Conservation (phyloP, 2,888 invertebrate species). For the Nipponacmea schrenckii region DNA sequence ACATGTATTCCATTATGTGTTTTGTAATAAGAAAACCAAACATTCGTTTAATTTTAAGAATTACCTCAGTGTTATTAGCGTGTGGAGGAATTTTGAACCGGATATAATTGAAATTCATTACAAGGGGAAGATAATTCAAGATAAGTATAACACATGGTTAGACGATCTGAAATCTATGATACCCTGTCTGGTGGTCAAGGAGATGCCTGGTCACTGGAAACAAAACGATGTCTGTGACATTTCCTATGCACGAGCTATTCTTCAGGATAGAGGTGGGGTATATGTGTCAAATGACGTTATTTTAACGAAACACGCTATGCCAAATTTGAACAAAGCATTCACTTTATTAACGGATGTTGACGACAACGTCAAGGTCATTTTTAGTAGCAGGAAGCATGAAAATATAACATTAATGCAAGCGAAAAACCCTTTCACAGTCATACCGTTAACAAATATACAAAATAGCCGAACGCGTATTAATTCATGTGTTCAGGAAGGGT, state of each 20-base stretch:
- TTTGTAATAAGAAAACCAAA: conserved; percentile 45
- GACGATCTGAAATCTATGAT: conserved; percentile 45
- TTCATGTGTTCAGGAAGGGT: not conserved
- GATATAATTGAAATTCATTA: conserved; percentile 54
- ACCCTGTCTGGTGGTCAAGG: conserved; percentile 39
- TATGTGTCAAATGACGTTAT: conserved; percentile 49
- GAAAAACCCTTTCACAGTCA: not conserved
- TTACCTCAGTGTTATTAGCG: conserved; percentile 58
- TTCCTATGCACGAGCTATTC: conserved; percentile 37
- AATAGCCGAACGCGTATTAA: not conserved
- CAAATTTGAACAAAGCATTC: conserved; percentile 23
- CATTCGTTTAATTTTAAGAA: conserved; percentile 54
- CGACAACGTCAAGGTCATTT: not conserved
- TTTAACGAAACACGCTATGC: conserved; percentile 29
- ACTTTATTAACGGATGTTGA: conserved; percentile 22
- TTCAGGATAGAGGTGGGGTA: conserved; percentile 57
- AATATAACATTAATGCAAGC: not conserved
- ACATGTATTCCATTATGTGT: conserved; percentile 52
- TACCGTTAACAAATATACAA: not conserved
- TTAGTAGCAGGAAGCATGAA: not conserved
- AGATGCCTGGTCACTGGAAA: conserved; percentile 39
- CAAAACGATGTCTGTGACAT: conserved; percentile 35
- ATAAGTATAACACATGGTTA: conserved; percentile 55
- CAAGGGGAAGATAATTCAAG: conserved; percentile 28
- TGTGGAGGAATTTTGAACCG: conserved; percentile 51